Conservation (phyloP, 2,113 vertebrate species). For the Orientallactaga bullata region DNA sequence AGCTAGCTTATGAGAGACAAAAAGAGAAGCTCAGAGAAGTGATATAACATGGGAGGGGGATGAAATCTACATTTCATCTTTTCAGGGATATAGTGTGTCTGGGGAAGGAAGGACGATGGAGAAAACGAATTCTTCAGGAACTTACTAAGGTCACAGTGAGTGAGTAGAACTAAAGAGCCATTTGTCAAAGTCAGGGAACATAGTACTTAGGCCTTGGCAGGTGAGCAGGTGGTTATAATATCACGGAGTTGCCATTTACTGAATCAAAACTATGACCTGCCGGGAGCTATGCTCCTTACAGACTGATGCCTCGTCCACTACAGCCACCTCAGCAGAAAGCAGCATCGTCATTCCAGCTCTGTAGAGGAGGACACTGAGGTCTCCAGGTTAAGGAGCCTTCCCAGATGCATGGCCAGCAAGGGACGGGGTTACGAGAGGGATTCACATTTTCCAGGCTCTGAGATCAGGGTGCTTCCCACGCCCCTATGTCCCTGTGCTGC, state of each 20-base stretch:
- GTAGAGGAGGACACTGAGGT: neutral
- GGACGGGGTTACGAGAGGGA: neutral
- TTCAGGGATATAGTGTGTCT: neutral
- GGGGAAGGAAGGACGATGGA: neutral
- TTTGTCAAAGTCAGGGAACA: neutral
- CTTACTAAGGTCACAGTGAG: slow-evolving; percentile 16
- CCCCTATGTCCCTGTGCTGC: neutral
- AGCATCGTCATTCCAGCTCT: neutral
- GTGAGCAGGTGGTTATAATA: neutral
- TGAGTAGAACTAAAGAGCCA: neutral
- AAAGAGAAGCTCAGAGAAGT: neutral
- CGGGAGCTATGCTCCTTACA: neutral
- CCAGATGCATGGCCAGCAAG: neutral
- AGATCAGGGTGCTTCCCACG: neutral
- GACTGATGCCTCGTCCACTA: neutral
- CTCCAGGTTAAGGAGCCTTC: neutral
- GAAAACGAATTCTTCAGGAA: slow-evolving; percentile 25
- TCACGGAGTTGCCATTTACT: neutral
- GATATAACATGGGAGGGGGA: neutral
- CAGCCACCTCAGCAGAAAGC: neutral
- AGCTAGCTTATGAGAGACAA: neutral
- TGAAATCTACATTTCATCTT: neutral
- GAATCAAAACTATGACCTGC: neutral
- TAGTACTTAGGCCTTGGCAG: neutral
- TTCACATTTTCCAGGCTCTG: neutral